These are phyloP conservation scores for Microctenopoma stevenorrisi DNA, from an alignment of 2,797 vertebrate genomes.

Conservation along the genomic window DNA sequence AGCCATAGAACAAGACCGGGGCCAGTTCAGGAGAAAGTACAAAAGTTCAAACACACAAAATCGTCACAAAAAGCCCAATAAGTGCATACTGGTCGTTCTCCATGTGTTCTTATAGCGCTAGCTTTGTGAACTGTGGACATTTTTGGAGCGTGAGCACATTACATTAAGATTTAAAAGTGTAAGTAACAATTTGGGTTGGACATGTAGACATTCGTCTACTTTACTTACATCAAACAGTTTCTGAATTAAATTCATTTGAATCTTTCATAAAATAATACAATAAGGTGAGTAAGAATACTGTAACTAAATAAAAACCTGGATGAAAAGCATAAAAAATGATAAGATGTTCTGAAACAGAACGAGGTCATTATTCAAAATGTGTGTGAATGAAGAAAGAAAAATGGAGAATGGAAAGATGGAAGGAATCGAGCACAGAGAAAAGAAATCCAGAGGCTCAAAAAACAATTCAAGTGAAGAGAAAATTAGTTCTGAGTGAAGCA, in stretches of 20 bases:
- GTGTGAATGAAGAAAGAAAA: background rate
- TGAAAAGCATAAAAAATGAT: background rate
- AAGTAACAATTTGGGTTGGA: background rate
- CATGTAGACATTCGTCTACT: background rate
- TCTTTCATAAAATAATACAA: background rate
- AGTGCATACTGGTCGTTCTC: background rate
- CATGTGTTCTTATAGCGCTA: background rate
- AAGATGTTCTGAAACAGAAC: slow-evolving; percentile 18
- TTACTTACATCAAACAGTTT: background rate
- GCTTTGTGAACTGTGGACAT: slow-evolving; percentile 3
- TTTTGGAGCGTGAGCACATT: slow-evolving; percentile 4
- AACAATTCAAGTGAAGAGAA: slow-evolving; percentile 27
- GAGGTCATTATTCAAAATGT: background rate
- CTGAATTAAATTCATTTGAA: background rate
- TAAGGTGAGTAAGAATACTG: no score
- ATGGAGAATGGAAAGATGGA: slow-evolving; percentile 3
- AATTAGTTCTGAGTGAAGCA: slow-evolving; percentile 30
- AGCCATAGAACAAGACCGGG: slow-evolving; percentile 36
- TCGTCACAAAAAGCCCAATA: background rate
- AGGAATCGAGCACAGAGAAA: slow-evolving; percentile 26
- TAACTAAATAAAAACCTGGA: no score
- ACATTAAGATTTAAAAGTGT: background rate
- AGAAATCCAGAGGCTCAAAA: slow-evolving; percentile 17
- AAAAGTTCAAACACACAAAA: slow-evolving; percentile 57
- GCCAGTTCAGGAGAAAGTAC: slow-evolving; percentile 47